These are phyloP conservation scores for Camelus bactrianus DNA, from an alignment of 2,113 vertebrate genomes.

Conservation along the genomic window DNA sequence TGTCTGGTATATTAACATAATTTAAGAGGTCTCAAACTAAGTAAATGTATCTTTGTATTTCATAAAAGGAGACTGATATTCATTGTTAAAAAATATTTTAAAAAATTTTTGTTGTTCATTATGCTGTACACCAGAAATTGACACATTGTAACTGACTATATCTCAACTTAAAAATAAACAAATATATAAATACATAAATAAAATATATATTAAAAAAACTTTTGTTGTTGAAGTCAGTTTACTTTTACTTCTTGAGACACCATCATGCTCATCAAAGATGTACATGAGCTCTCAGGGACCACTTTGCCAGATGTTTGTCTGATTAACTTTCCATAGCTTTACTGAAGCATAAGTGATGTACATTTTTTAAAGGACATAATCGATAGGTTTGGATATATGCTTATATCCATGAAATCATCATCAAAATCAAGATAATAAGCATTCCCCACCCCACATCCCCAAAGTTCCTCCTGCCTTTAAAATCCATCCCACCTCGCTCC, in stretches of 20 bases:
- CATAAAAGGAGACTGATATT: neutral
- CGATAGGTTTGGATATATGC: neutral
- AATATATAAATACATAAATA: neutral
- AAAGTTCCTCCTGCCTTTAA: neutral
- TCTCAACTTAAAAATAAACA: no score
- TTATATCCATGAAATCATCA: neutral
- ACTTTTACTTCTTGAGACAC: neutral
- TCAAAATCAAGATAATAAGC: neutral
- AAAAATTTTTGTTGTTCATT: neutral
- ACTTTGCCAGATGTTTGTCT: neutral
- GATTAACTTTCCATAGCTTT: neutral
- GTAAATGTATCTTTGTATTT: neutral
- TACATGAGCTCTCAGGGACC: neutral
- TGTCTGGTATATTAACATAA: neutral
- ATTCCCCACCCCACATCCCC: neutral
- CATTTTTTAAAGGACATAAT: neutral
- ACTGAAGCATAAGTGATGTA: neutral
- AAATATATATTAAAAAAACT: neutral
- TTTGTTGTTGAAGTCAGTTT: neutral
- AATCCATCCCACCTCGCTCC: neutral
- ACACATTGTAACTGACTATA: no score
- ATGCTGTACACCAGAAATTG: no score
- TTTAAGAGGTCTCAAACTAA: neutral
- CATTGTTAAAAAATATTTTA: neutral
- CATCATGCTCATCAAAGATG: neutral